A percentile compares a stretch with the other conserved stretches of the same genome.
phyloP scores from a whole-genome alignment of 23 tunicate genomes.

The Phallusia fumigata region DNA sequence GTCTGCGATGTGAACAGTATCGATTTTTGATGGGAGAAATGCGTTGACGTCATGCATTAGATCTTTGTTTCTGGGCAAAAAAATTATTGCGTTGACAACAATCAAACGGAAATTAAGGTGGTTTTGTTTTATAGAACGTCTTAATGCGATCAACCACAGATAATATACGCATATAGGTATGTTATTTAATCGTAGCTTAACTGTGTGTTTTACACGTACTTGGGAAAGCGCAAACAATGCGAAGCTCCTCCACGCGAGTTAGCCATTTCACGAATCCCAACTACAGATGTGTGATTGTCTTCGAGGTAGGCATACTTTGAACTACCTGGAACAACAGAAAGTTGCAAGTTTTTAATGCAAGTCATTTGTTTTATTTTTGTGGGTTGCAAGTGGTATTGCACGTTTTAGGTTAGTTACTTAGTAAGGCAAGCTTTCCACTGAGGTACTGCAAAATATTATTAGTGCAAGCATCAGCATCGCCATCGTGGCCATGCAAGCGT shows the following conservation, averaged over 20 bases:
- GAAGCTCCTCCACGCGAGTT: slow-evolving; percentile 1
- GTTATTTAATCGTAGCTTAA: background rate
- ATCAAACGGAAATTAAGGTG: too few relatives aligned
- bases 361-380: background rate
- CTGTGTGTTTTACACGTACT: slow-evolving; percentile 1
- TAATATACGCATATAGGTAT: too few relatives aligned
- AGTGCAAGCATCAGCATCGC: too few relatives aligned
- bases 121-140: too few relatives aligned
- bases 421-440: too few relatives aligned
- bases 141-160: too few relatives aligned
- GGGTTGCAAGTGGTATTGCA: background rate
- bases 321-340: background rate
- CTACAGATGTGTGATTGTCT: slow-evolving; percentile 95
- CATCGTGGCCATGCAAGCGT: too few relatives aligned
- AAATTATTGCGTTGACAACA: background rate
- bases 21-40: background rate
- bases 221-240: slow-evolving; percentile 19
- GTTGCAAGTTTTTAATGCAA: too few relatives aligned
- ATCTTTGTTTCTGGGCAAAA: background rate
- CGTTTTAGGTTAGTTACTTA: too few relatives aligned
- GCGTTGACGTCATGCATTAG: background rate
- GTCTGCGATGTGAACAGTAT: too few relatives aligned
- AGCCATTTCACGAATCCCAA: slow-evolving; percentile 78
- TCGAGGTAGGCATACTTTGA: slow-evolving; percentile 47
- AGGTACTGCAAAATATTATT: too few relatives aligned